Evolutionary conservation across 2,888 invertebrate species (phyloP).

Genomic region (Dryobota labecula): DNA sequence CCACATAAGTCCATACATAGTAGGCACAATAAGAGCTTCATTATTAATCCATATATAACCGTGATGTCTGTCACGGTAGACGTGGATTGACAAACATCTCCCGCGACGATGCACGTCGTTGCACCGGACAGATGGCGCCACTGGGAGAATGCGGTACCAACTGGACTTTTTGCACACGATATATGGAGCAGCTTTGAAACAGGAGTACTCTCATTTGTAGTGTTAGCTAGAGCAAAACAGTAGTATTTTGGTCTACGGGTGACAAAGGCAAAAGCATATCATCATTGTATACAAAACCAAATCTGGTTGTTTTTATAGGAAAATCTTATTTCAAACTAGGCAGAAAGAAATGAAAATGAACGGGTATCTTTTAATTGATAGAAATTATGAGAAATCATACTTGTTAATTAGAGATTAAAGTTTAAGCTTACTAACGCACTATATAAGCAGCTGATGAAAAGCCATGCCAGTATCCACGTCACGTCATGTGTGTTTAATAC

Average conservation of each 20-base stretch:
- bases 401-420: background rate
- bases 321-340: background rate
- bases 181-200: slow-evolving; percentile 53
- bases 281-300: background rate
- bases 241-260: background rate
- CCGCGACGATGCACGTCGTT: slow-evolving; percentile 66
- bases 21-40: slow-evolving; percentile 49
- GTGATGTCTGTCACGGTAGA: slow-evolving; percentile 52
- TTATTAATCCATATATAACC: slow-evolving; percentile 61
- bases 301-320: background rate
- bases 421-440: background rate
- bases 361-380: no score
- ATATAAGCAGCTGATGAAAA: slow-evolving; percentile 1
- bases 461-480: background rate
- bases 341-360: background rate
- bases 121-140: slow-evolving; percentile 63
- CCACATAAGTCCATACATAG: slow-evolving; percentile 2
- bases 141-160: slow-evolving; percentile 54
- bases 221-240: slow-evolving; percentile 13
- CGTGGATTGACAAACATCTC: slow-evolving; percentile 71
- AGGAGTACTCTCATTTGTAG: slow-evolving; percentile 40
- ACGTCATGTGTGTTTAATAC: no score
- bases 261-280: background rate
- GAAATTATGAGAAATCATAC: background rate
- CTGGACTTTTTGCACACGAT: slow-evolving; percentile 56